A percentile compares a stretch with the other conserved stretches of the same genome.
phyloP scores from a whole-genome alignment of 2,888 invertebrate species.

The Agonum fuliginosum region DNA sequence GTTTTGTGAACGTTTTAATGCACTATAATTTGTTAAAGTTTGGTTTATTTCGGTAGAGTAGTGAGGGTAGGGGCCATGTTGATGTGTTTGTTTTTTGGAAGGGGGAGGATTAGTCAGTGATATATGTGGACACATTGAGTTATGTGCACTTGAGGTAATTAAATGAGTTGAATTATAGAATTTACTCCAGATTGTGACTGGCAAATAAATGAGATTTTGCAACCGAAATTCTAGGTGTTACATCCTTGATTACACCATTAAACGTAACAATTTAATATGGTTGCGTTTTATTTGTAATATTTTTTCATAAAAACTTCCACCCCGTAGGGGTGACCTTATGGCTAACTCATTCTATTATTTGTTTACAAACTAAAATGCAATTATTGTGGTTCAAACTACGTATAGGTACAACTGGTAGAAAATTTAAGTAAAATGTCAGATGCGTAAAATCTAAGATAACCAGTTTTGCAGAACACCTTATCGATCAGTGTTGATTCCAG shows the following conservation, averaged over 20 bases:
- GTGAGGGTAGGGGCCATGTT: neutral
- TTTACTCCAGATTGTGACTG: neutral
- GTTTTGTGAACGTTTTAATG: constrained; percentile 26
- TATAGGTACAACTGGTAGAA: no score
- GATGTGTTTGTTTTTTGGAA: constrained; percentile 30
- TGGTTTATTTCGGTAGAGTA: neutral
- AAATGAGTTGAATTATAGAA: constrained; percentile 40
- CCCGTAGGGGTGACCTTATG: no score
- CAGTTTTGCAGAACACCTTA: no score
- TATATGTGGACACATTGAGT: constrained; percentile 29
- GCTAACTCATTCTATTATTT: no score
- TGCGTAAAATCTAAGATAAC: no score
- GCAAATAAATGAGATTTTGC: constrained; percentile 29
- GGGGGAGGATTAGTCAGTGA: constrained; percentile 34
- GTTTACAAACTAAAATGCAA: no score
- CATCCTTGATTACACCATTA: neutral
- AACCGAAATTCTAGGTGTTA: neutral
- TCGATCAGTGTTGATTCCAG: no score
- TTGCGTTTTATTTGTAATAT: no score
- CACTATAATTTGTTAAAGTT: constrained; percentile 29
- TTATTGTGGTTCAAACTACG: no score
- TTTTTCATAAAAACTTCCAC: no score
- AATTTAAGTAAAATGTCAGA: no score
- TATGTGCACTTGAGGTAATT: constrained; percentile 43
- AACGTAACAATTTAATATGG: no score